Conservation (phyloP, 2,113 vertebrate species). For the Camelus bactrianus region DNA sequence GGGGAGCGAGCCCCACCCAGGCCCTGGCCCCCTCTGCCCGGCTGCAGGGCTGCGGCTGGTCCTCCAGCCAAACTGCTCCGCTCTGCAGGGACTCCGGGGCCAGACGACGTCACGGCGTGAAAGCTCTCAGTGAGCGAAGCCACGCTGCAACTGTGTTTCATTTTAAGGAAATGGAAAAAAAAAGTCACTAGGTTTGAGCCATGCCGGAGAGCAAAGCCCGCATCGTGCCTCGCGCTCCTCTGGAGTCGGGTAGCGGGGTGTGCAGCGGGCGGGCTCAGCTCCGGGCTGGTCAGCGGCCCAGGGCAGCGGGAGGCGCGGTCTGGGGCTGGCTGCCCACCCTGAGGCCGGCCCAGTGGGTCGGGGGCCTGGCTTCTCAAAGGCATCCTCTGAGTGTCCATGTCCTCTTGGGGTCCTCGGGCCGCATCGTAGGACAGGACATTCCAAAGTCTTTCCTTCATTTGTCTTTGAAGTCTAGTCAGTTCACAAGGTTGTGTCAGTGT, state of each 20-base stretch:
- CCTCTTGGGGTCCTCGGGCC: background rate
- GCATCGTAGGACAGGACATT: fast-evolving
- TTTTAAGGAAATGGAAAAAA: background rate
- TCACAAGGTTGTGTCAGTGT: no score
- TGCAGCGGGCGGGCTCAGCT: background rate
- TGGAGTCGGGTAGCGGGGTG: background rate
- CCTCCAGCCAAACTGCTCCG: background rate
- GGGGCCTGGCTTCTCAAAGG: background rate
- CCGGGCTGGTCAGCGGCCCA: fast-evolving
- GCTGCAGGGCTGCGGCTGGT: background rate
- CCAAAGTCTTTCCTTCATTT: no score
- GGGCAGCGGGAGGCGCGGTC: background rate
- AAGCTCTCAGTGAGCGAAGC: background rate
- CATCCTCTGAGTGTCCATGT: fast-evolving
- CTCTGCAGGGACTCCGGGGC: background rate
- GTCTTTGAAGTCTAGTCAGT: no score
- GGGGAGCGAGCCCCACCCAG: background rate
- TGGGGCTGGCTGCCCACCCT: background rate
- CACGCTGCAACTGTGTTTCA: background rate
- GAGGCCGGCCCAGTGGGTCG: background rate
- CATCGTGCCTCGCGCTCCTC: no score
- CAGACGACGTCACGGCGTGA: background rate
- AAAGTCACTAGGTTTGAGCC: no score
- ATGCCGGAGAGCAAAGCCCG: fast-evolving
- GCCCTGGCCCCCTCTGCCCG: fast-evolving